Evolutionary conservation across 2,113 vertebrate genomes (phyloP).

Genomic region (Nesogale talazaci): DNA sequence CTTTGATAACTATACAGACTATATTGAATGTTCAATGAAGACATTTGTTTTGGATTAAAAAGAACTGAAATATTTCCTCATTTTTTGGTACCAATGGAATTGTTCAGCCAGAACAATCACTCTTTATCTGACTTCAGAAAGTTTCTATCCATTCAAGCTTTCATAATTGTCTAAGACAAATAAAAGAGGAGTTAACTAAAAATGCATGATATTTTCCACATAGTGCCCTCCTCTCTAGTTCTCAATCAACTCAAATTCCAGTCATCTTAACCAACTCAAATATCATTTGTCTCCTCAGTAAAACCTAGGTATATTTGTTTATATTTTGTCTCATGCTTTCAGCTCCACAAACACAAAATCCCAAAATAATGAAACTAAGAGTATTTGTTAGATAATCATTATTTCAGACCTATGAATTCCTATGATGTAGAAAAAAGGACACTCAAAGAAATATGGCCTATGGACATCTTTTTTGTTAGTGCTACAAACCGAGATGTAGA

Average conservation of each 20-base stretch:
- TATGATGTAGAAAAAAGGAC: not conserved
- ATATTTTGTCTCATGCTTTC: not conserved
- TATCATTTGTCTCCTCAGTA: not conserved
- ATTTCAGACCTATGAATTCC: not conserved
- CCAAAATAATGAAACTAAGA: not conserved
- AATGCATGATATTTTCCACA: not conserved
- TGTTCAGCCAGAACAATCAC: not conserved
- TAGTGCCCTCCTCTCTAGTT: not conserved
- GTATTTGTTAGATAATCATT: not conserved
- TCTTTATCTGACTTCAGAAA: not conserved
- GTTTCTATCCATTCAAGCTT: not conserved
- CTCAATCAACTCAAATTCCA: not conserved
- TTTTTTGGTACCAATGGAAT: not conserved
- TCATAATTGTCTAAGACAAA: not conserved
- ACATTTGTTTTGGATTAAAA: too few species aligned
- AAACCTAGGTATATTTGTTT: too few species aligned
- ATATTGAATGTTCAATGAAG: not conserved
- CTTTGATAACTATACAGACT: not conserved
- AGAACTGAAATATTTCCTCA: not conserved
- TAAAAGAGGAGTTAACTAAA: accelerated
- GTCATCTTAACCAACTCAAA: not conserved
- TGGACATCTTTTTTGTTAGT: not conserved
- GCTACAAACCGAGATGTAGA: not conserved
- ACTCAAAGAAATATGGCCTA: not conserved
- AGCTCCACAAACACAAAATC: not conserved